phyloP scores from a whole-genome alignment of 2,113 vertebrate genomes.

The Pseudopodoces humilis region DNA sequence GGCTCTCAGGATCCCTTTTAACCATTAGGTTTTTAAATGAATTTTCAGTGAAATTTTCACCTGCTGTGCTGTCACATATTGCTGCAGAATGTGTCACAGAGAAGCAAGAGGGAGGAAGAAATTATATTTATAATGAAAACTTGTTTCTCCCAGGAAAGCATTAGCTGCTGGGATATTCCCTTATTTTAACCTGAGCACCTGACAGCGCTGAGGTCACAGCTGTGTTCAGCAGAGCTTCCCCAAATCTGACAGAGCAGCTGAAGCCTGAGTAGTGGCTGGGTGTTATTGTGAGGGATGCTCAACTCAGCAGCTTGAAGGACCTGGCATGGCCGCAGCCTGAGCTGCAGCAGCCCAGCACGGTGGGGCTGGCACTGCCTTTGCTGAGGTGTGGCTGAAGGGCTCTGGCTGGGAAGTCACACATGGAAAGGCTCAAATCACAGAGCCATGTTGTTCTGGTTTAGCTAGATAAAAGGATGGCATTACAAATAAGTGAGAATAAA shows the following conservation, averaged over 20 bases:
- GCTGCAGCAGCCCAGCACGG: accelerated
- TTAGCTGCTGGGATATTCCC: background rate
- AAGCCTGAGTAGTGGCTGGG: background rate
- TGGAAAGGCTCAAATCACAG: background rate
- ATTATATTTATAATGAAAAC: background rate
- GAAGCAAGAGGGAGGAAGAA: background rate
- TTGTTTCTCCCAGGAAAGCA: background rate
- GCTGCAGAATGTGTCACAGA: background rate
- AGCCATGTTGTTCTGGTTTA: background rate
- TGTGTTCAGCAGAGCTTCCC: background rate
- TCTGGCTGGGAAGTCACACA: background rate
- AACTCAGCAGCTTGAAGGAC: background rate
- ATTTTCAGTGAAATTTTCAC: background rate
- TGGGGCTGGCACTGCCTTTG: background rate
- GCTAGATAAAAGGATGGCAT: background rate
- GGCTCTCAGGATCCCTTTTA: background rate
- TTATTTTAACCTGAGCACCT: background rate
- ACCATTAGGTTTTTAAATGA: background rate
- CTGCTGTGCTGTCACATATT: background rate
- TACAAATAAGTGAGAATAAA: background rate
- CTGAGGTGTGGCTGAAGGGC: background rate
- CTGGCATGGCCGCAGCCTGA: background rate
- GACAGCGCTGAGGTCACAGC: background rate
- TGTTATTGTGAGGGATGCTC: background rate
- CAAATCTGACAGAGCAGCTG: background rate